Evolutionary conservation across 2,797 vertebrate genomes (phyloP).

Genomic region (Catostomus latipinnis): DNA sequence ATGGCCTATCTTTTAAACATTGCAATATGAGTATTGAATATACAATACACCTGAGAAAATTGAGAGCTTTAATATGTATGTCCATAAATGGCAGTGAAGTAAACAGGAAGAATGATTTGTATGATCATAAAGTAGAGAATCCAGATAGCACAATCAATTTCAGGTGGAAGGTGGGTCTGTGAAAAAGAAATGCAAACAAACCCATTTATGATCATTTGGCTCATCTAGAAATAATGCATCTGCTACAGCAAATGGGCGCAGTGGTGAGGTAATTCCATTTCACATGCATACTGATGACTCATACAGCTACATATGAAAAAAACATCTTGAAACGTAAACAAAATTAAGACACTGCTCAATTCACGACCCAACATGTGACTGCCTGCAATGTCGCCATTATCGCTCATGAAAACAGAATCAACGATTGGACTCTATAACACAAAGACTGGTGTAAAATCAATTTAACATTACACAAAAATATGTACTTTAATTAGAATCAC

Average conservation of each 20-base stretch:
- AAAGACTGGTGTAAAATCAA: no score
- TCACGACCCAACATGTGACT: slow-evolving; percentile 13
- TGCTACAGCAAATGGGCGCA: background rate
- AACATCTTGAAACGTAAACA: background rate
- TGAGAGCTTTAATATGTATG: no score
- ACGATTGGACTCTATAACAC: no score
- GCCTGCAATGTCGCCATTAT: background rate
- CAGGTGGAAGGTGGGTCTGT: slow-evolving; percentile 1
- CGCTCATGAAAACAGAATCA: background rate
- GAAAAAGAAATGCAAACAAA: slow-evolving; percentile 29
- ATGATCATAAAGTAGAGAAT: no score
- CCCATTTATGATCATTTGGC: slow-evolving; percentile 35
- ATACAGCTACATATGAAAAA: slow-evolving; percentile 28
- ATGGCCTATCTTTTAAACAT: no score
- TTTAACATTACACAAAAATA: no score
- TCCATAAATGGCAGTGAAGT: no score
- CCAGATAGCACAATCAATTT: background rate
- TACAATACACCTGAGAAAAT: no score
- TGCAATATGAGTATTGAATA: no score
- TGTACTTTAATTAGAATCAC: no score
- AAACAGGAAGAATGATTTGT: no score
- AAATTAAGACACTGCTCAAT: background rate
- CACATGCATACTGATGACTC: slow-evolving; percentile 5
- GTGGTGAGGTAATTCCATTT: slow-evolving; percentile 25
- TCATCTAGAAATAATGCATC: slow-evolving; percentile 23